Evolutionary conservation across 2,113 vertebrate species (phyloP).

Genomic region (Hymenochirus boettgeri): DNA sequence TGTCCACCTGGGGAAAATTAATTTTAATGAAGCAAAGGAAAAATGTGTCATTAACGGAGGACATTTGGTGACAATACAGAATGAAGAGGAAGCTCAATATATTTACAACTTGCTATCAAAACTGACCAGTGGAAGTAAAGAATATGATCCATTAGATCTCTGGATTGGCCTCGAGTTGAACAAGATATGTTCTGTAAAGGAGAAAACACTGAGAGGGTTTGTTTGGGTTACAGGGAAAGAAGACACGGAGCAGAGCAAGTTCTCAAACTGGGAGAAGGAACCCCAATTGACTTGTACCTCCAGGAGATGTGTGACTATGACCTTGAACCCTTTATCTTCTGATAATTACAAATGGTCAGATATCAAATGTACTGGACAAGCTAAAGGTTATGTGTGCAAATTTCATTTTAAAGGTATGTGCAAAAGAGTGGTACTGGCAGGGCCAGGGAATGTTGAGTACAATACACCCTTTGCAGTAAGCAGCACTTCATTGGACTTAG

Average conservation of each 20-base stretch:
- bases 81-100: slow-evolving; percentile 47
- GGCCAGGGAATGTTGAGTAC: slow-evolving; percentile 53
- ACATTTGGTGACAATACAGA: slow-evolving; percentile 53
- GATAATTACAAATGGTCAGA: slow-evolving; percentile 51
- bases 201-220: slow-evolving; percentile 57
- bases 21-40: slow-evolving; percentile 43
- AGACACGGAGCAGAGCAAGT: slow-evolving; percentile 39
- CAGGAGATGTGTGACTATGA: slow-evolving; percentile 50
- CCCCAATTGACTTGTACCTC: slow-evolving; percentile 51
- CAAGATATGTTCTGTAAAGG: slow-evolving; percentile 47
- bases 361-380: slow-evolving; percentile 5
- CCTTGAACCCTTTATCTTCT: background rate
- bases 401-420: slow-evolving; percentile 72
- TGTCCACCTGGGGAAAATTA: slow-evolving; percentile 46
- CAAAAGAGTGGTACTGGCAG: slow-evolving; percentile 50
- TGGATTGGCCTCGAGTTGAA: slow-evolving; percentile 66
- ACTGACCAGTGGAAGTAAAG: background rate
- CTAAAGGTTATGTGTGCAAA: slow-evolving; percentile 64
- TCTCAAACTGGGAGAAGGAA: slow-evolving; percentile 56
- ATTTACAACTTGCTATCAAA: slow-evolving; percentile 48
- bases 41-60: slow-evolving; percentile 57
- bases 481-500: slow-evolving; percentile 44
- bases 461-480: slow-evolving; percentile 55
- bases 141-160: slow-evolving; percentile 31
- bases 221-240: slow-evolving; percentile 47